phyloP scores from a whole-genome alignment of 2,797 vertebrate genomes.

The Pantherophis alleghaniensis region DNA sequence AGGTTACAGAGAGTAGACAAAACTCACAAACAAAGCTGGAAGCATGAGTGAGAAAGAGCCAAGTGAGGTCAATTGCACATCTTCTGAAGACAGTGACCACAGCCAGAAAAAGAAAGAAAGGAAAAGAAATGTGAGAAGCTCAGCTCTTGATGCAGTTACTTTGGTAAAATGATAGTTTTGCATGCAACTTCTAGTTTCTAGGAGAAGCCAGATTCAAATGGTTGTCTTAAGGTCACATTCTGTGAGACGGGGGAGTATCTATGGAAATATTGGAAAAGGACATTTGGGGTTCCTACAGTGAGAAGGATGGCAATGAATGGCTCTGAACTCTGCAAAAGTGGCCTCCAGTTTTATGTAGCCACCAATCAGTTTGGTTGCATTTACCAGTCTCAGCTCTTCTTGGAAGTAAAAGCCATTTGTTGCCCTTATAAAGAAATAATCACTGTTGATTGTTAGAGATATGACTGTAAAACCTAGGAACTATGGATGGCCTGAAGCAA shows the following conservation, averaged over 20 bases:
- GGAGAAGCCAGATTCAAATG: not conserved
- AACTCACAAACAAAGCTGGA: not conserved
- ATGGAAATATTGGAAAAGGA: not conserved
- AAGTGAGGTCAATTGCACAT: not conserved
- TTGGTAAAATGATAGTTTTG: not conserved
- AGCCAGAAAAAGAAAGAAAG: not conserved
- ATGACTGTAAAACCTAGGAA: not conserved
- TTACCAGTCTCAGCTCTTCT: not conserved
- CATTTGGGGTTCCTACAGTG: not conserved
- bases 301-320: not conserved
- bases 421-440: not conserved
- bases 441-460: not conserved
- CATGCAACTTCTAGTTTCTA: not conserved
- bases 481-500: not conserved
- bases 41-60: not conserved
- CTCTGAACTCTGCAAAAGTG: not conserved
- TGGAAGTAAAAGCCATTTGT: not conserved
- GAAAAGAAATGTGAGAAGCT: not conserved
- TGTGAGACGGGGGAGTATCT: not conserved
- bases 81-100: not conserved
- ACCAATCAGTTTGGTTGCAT: not conserved
- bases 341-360: not conserved
- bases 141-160: not conserved
- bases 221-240: not conserved
- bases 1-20: not conserved